phyloP scores from a whole-genome alignment of 1,140 invertebrate genomes.

The Heliconius hewitsoni region DNA sequence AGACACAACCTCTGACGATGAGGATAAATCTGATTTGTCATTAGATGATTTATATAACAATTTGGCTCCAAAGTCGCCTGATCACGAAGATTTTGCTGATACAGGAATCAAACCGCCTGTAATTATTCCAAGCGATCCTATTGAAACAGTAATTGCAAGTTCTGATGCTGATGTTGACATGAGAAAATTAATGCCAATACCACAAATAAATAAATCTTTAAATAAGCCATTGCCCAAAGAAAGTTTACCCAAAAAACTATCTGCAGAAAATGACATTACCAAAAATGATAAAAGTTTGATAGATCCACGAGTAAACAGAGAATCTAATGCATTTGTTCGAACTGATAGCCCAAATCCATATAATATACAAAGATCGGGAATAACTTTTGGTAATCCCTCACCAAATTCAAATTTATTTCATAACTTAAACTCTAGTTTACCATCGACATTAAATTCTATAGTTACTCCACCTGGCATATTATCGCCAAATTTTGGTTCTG shows the following conservation, averaged over 20 bases:
- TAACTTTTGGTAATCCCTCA: conserved; percentile 8
- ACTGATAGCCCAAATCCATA: conserved; percentile 41
- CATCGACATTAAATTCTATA: conserved; percentile 11
- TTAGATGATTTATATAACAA: conserved; percentile 53
- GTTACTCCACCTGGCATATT: conserved; percentile 7
- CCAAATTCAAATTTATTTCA: conserved; percentile 15
- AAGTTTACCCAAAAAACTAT: conserved; percentile 22
- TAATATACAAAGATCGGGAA: conserved; percentile 26
- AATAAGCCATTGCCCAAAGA: conserved; percentile 21
- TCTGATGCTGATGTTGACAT: conserved; percentile 67
- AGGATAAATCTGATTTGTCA: conserved; percentile 44
- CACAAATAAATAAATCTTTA: conserved; percentile 28
- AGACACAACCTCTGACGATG: conserved; percentile 61
- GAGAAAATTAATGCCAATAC: conserved; percentile 52
- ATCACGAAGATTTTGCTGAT: conserved; percentile 58
- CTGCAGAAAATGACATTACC: conserved; percentile 16
- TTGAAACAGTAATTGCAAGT: conserved; percentile 46
- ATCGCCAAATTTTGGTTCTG: conserved; percentile 13
- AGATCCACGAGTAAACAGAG: conserved; percentile 57
- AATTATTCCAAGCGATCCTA: conserved; percentile 70
- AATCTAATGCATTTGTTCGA: conserved; percentile 33
- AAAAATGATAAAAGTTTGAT: conserved; percentile 37
- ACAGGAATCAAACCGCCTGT: conserved; percentile 56
- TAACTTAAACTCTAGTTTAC: conserved; percentile 8
- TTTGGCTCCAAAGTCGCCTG: conserved; percentile 73